Percentiles rank a stretch among this genome's conserved stretches.
Evolutionary conservation across 2,888 invertebrate genomes (phyloP).

Genomic region (Spatulosminthurus flaviceps): DNA sequence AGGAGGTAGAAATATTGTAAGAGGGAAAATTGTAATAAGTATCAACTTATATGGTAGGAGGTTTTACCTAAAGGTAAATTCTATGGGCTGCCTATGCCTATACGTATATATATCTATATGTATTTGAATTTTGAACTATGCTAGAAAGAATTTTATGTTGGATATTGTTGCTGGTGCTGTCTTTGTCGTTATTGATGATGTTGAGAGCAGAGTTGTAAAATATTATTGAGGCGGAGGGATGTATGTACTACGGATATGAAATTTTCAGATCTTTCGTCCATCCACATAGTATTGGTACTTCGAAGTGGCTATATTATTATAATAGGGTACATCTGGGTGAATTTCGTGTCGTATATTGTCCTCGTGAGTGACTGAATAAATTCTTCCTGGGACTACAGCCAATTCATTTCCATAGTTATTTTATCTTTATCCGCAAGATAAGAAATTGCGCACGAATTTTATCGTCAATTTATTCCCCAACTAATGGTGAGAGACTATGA

Average conservation of each 20-base stretch:
- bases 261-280: no score
- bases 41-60: no score
- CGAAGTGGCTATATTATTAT: neutral
- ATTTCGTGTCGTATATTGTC: slow-evolving; percentile 9
- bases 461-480: neutral
- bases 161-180: no score
- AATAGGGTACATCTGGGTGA: slow-evolving; percentile 9
- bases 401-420: slow-evolving; percentile 30
- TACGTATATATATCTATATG: no score
- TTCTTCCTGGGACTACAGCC: slow-evolving; percentile 9
- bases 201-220: no score
- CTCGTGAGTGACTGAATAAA: slow-evolving; percentile 18
- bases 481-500: neutral
- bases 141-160: no score
- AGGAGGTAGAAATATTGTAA: neutral
- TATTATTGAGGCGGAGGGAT: no score
- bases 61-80: neutral
- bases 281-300: no score
- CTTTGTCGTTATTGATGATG: neutral
- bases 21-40: neutral
- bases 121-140: no score
- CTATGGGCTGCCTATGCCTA: neutral
- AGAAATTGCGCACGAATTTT: slow-evolving; percentile 22
- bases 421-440: slow-evolving; percentile 31
- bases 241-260: no score